phyloP scores from a whole-genome alignment of 2,888 invertebrate genomes.

The Phrixothrix hirtus region DNA sequence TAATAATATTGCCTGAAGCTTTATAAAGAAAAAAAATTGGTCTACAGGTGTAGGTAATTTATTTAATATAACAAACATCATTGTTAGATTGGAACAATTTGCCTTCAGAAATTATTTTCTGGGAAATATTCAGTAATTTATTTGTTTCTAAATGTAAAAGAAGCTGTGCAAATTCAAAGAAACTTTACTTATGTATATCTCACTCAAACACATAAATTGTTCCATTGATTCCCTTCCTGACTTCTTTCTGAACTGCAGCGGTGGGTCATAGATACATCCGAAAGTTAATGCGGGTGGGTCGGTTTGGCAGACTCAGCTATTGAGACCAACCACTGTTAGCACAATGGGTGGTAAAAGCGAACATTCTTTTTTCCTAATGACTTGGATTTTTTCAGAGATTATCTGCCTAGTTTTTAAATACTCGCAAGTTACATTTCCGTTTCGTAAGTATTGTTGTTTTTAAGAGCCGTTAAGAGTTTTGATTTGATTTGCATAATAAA shows the following conservation, averaged over 20 bases:
- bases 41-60: too few species aligned
- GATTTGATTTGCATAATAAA: background rate
- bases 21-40: too few species aligned
- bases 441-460: background rate
- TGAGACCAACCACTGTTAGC: conserved; percentile 20
- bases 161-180: too few species aligned
- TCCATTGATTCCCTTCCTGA: conserved; percentile 18
- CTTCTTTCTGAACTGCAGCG: conserved; percentile 5
- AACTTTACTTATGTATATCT: too few species aligned
- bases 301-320: conserved; percentile 8
- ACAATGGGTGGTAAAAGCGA: conserved; percentile 15
- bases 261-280: background rate
- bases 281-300: conserved; percentile 24
- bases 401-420: background rate
- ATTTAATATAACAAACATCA: too few species aligned
- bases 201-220: conserved; percentile 17
- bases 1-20: too few species aligned
- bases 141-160: too few species aligned
- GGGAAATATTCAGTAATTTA: too few species aligned
- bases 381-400: conserved; percentile 8
- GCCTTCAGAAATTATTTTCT: too few species aligned
- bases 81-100: too few species aligned
- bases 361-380: conserved; percentile 24
- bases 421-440: conserved; percentile 7
- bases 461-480: background rate